Evolutionary conservation across 2,888 invertebrate genomes (phyloP).

Genomic region (Hanleya hanleyi): DNA sequence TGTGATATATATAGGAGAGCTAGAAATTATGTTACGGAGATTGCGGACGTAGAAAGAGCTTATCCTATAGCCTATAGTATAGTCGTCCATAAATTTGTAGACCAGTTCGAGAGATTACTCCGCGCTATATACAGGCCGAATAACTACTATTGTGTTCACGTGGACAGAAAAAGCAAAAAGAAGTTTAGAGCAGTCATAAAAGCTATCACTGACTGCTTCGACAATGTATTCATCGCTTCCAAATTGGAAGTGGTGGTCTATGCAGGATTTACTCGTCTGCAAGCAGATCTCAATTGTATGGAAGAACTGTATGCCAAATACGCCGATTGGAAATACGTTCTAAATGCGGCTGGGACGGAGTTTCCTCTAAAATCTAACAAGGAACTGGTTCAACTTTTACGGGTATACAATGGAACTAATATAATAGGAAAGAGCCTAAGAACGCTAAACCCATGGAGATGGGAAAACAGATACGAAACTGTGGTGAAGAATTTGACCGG

Average conservation of each 20-base stretch:
- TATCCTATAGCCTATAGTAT: constrained; percentile 68
- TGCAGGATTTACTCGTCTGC: constrained; percentile 48
- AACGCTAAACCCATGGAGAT: background rate
- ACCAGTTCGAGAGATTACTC: constrained; percentile 63
- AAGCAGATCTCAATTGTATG: constrained; percentile 61
- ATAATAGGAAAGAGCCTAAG: constrained; percentile 12
- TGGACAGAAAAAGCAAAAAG: constrained; percentile 55
- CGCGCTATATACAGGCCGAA: constrained; percentile 66
- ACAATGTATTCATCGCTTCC: constrained; percentile 66
- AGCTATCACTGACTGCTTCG: constrained; percentile 54
- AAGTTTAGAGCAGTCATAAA: constrained; percentile 42
- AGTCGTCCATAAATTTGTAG: constrained; percentile 56
- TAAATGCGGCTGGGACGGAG: constrained; percentile 61
- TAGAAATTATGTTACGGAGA: background rate
- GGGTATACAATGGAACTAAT: constrained; percentile 55
- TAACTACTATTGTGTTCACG: constrained; percentile 70
- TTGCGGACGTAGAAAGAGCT: constrained; percentile 38
- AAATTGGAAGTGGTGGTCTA: constrained; percentile 53
- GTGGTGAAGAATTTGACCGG: constrained; percentile 11
- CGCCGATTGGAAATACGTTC: constrained; percentile 58
- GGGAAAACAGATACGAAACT: background rate
- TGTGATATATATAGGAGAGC: background rate
- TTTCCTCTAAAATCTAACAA: constrained; percentile 61
- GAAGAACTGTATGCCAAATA: constrained; percentile 38
- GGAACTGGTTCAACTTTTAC: constrained; percentile 60